phyloP scores from a whole-genome alignment of 92 coral and sea anemone genomes.

The Phymanthus crucifer region DNA sequence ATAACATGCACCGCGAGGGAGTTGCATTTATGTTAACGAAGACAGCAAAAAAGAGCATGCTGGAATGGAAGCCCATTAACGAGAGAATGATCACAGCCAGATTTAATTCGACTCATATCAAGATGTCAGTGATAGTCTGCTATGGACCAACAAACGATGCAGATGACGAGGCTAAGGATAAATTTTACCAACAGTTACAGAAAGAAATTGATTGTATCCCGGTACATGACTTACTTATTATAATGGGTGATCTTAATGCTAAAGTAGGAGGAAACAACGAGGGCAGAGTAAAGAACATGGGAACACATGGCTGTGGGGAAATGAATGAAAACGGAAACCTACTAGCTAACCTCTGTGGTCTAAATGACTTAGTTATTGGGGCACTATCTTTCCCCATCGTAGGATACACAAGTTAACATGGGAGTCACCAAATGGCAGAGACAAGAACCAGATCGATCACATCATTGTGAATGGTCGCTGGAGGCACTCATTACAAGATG shows the following conservation, averaged over 20 bases:
- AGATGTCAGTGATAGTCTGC: constrained; percentile 16
- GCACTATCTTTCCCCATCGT: neutral
- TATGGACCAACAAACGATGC: constrained; percentile 20
- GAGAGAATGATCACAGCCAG: constrained; percentile 25
- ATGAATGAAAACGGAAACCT: neutral
- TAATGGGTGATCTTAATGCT: constrained; percentile 25
- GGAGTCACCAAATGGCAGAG: neutral
- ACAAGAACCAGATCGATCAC: neutral
- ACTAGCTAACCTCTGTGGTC: neutral
- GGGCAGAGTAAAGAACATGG: constrained; percentile 14
- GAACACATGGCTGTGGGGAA: neutral
- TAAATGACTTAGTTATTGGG: neutral
- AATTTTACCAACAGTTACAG: constrained; percentile 13
- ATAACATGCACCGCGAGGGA: constrained; percentile 21
- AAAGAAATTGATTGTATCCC: neutral
- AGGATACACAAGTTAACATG: neutral
- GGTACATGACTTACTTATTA: constrained; percentile 2
- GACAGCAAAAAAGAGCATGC: constrained; percentile 16
- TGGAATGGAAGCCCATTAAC: constrained; percentile 48
- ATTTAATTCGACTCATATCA: constrained; percentile 26
- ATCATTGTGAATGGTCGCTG: neutral
- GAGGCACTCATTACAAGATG: neutral
- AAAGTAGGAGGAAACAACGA: constrained; percentile 8
- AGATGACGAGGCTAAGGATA: constrained; percentile 8
- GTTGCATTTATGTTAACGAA: constrained; percentile 31